Evolutionary conservation across 2,888 invertebrate species (phyloP).

Genomic region (Caenorhabditis becei): DNA sequence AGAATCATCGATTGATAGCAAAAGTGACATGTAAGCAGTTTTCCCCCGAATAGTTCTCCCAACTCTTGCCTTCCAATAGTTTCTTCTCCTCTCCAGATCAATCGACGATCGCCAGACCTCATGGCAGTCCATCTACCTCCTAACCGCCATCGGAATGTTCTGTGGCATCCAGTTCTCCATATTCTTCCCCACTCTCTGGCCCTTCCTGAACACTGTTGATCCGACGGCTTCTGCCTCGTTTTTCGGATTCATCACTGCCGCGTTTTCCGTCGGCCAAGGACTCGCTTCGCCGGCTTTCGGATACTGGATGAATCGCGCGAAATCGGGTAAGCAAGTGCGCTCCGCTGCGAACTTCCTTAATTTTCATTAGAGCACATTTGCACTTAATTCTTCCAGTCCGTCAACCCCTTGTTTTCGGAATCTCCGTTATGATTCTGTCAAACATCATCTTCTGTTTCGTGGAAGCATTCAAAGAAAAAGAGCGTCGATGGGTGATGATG

Average conservation of each 20-base stretch:
- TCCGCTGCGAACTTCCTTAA: no score
- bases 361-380: no score
- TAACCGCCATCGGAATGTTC: slow-evolving; percentile 68
- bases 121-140: slow-evolving; percentile 69
- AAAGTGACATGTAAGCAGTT: slow-evolving; percentile 3
- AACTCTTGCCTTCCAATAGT: background rate
- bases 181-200: slow-evolving; percentile 71
- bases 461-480: slow-evolving; percentile 59
- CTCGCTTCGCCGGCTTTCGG: slow-evolving; percentile 68
- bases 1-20: slow-evolving; percentile 5
- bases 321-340: slow-evolving; percentile 57
- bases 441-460: slow-evolving; percentile 71
- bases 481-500: slow-evolving; percentile 71
- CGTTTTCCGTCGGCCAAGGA: slow-evolving; percentile 69
- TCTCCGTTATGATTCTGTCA: slow-evolving; percentile 67
- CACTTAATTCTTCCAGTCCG: slow-evolving; percentile 58
- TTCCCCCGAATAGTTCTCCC: background rate
- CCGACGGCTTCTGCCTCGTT: slow-evolving; percentile 67
- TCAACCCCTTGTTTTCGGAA: slow-evolving; percentile 68
- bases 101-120: slow-evolving; percentile 59
- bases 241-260: slow-evolving; percentile 71
- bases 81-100: slow-evolving; percentile 18
- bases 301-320: slow-evolving; percentile 69
- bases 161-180: slow-evolving; percentile 71
- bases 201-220: slow-evolving; percentile 69